A percentile compares a stretch with the other conserved stretches of the same genome.
phyloP scores from a whole-genome alignment of 2,888 invertebrate genomes.

The Muscina levida region DNA sequence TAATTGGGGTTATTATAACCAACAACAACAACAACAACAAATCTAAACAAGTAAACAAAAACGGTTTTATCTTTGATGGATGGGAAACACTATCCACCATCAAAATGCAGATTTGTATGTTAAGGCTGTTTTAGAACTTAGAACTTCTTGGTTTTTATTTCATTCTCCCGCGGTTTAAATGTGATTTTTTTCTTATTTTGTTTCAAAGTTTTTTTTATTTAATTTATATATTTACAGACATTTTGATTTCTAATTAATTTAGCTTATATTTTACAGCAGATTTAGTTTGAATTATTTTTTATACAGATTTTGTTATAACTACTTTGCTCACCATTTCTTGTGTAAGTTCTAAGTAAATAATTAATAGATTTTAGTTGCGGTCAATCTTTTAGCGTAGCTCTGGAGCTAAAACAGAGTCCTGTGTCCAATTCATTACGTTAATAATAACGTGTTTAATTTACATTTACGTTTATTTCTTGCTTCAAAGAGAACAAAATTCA shows the following conservation, averaged over 20 bases:
- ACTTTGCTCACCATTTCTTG: neutral
- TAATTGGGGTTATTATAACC: constrained; percentile 19
- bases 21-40: neutral
- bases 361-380: neutral
- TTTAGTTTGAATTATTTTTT: constrained; percentile 30
- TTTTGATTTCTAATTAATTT: constrained; percentile 16
- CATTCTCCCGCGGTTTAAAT: constrained; percentile 18
- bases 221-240: constrained; percentile 5
- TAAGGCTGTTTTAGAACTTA: neutral
- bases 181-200: constrained; percentile 46
- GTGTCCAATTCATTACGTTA: too few relatives aligned
- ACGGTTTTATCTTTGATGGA: neutral
- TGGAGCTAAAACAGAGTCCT: neutral
- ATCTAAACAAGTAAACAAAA: constrained; percentile 13
- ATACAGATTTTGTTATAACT: neutral
- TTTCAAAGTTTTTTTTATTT: constrained; percentile 18
- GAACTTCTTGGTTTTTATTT: neutral
- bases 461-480: neutral
- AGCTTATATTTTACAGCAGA: neutral
- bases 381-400: neutral
- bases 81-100: neutral
- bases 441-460: constrained; percentile 20
- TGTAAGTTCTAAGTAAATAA: neutral
- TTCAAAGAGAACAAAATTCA: constrained; percentile 26
- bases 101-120: neutral